Conservation (phyloP, 2,888 invertebrate genomes). For the Cyrtodaria siliqua region DNA sequence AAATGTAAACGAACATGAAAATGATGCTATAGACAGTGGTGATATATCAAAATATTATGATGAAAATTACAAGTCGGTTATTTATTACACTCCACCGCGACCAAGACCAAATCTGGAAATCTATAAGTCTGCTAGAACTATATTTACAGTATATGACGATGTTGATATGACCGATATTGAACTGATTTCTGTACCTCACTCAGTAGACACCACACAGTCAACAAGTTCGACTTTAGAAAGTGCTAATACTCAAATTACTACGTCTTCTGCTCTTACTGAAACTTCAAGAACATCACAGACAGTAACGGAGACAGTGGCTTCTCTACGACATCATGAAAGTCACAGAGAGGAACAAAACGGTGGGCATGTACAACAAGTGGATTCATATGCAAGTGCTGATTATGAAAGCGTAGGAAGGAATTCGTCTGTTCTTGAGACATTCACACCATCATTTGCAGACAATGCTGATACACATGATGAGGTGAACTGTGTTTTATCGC, state of each 20-base stretch:
- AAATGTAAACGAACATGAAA: constrained; percentile 31
- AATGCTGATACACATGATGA: background rate
- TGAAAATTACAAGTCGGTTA: constrained; percentile 36
- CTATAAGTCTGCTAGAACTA: constrained; percentile 21
- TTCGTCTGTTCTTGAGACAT: no score
- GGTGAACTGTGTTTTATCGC: background rate
- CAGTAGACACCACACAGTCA: background rate
- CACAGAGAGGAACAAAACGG: no score
- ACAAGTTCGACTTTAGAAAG: background rate
- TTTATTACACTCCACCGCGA: constrained; percentile 53
- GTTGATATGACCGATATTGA: constrained; percentile 20
- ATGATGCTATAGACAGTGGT: background rate
- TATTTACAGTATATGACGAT: constrained; percentile 53
- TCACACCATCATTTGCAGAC: background rate
- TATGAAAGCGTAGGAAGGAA: no score
- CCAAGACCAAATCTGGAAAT: constrained; percentile 47
- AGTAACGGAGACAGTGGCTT: no score
- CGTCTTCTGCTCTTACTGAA: no score
- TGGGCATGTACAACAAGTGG: no score
- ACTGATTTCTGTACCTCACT: background rate
- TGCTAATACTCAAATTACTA: background rate
- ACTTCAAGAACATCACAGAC: no score
- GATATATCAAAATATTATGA: constrained; percentile 19
- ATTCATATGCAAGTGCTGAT: no score
- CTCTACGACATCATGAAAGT: no score